Evolutionary conservation across 2,888 invertebrate species (phyloP), one percentile per base, ranked within the genome.

Genomic region (Branchellion lobata): DNA sequence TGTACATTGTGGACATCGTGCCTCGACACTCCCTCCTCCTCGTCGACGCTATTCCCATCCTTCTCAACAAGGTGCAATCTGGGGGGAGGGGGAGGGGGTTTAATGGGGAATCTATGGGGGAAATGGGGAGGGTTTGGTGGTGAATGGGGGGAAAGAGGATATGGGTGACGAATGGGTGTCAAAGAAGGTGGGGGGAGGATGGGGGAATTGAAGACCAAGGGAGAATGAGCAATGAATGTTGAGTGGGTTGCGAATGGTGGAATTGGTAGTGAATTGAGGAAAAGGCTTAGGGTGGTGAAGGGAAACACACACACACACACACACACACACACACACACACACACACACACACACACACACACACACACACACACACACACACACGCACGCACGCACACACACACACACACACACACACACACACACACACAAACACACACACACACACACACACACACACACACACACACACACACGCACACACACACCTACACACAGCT

Each of bases 1-100:
- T 97, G 0, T 99, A 99, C 89, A 96, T 99, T 96, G 92, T 99
- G 91, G 99, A 99, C 88, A 96, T 98, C 0, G 87, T 99, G 83
- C 99, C 99, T 0, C 91, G 99, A 81, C 96, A 97, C 1, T 95
- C 96, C 57, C 87, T 88, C n/a, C 94, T 96, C 1, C 96, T 99
- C 18, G 94, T 96, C 1, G 94, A 98, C 85, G 97, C 97, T 1
- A 95, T 98, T 80, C 98, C 99, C 0, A 94, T 95, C 0, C 96
- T 99, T 89, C 90, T 99, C 79, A 96, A 97, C 88, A 99, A 89
- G 86, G 87, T 89, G 82, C 51, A 78, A 34, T 3, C 2, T 3
- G 31, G 14, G 21, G 71, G 36, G 21, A 29, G 14, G 2, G 18
- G 21, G 24, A 31, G 18, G 71, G 71, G 36, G 21, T 21, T 3